These are phyloP conservation scores for Esperia sulphurella DNA, from an alignment of 2,888 invertebrate genomes.

Conservation along the genomic window DNA sequence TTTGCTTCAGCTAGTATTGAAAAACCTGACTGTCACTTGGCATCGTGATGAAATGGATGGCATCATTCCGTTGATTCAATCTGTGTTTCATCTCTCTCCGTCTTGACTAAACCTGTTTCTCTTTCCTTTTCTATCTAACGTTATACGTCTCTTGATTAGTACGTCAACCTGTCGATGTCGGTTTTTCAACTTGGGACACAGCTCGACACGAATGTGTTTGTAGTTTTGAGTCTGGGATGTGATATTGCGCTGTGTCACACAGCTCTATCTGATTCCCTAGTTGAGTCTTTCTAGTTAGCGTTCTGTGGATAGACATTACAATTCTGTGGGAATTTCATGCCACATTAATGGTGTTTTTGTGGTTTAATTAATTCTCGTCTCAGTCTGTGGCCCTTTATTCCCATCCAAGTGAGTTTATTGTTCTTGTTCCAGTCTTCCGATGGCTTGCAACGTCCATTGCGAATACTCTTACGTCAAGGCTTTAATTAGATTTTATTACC, in stretches of 20 bases:
- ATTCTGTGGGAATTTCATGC: constrained; percentile 34
- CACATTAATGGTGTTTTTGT: constrained; percentile 39
- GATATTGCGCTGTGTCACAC: neutral
- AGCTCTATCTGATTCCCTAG: neutral
- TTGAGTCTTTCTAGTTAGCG: neutral
- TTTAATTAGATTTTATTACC: neutral
- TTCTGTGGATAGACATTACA: neutral
- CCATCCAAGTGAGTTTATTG: constrained; percentile 23
- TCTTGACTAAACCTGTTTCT: constrained; percentile 15
- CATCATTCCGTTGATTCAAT: constrained; percentile 20
- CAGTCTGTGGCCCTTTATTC: constrained; percentile 31
- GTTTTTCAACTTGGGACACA: constrained; percentile 7
- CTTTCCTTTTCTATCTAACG: constrained; percentile 36
- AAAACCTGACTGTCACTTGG: constrained; percentile 27
- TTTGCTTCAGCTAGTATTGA: constrained; percentile 9
- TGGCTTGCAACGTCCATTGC: constrained; percentile 20
- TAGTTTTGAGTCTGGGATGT: neutral
- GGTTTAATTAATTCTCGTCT: constrained; percentile 40
- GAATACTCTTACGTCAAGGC: neutral
- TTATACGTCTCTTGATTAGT: constrained; percentile 46
- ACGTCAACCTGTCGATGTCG: constrained; percentile 35
- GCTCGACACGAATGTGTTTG: neutral
- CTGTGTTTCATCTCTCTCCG: constrained; percentile 28
- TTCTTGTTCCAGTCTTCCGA: constrained; percentile 19
- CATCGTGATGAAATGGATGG: constrained; percentile 35